Base-by-base conservation (phyloP, 1,140 invertebrate genomes). In the Papilio xuthus region DNA sequence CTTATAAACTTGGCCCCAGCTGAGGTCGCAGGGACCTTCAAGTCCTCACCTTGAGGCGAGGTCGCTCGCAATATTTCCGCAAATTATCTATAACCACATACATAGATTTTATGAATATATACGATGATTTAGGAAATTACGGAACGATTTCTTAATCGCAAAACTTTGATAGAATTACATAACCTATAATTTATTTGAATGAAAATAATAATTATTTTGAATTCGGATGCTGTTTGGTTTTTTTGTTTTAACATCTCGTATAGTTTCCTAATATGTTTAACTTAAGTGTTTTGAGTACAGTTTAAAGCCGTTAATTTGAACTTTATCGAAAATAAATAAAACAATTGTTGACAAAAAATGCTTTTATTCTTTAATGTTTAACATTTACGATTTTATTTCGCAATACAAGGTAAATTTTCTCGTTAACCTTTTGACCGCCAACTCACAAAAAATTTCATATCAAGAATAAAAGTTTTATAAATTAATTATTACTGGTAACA, bases 1-100 rank as follows among this genome's bases (percentile, higher is more conserved):
- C 63, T 75, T 37, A 3, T 42, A 9, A 67, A 76, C 73, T 79
- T 73, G 80, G 72, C 82, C 80, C 76, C 72, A 23, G 47, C 23
- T 80, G 73, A 86, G 85, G 84, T 78, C 71, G 63, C 47, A 60
- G 56, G 70, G 72, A 73, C 80, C 79, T 78, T 77, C 77, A 69
- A 72, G 32, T 13, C 23, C 47, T 76, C 60, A 79, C 78, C 73
- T 74, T 74, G 78, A 74, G 28, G 37, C 71, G 60, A 80, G 50
- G 74, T 63, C 79, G 70, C 37, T 76, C 69, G 79, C 67, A 20
- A 60, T 77, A 72, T 73, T 79, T 76, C 74, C 74, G 74, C 74
- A 37, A 63, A 76, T 76, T 20, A 60, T 60, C 9, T 15, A 41
- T n/a, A n/a, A n/a, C n/a, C n/a, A n/a, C n/a, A n/a, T 18, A 67